These are phyloP conservation scores for Diaprepes abbreviatus DNA, from an alignment of 2,888 invertebrate species.

Conservation along the genomic window DNA sequence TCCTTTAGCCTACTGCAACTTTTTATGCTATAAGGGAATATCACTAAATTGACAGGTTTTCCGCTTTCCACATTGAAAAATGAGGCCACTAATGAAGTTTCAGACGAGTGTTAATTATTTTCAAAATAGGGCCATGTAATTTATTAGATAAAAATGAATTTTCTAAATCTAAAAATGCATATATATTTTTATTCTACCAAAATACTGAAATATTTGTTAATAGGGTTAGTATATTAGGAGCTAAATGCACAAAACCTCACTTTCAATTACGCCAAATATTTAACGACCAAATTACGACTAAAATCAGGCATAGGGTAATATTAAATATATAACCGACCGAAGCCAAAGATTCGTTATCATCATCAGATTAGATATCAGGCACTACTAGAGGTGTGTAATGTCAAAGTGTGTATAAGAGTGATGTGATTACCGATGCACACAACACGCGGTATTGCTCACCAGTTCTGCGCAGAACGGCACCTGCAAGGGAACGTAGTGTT, in stretches of 20 bases:
- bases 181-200: not conserved
- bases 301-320: slow-evolving; percentile 31
- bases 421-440: slow-evolving; percentile 92
- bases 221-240: not conserved
- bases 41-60: too few relatives aligned
- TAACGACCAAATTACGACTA: slow-evolving; percentile 40
- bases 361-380: slow-evolving; percentile 57
- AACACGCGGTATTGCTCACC: slow-evolving; percentile 96
- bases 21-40: too few relatives aligned
- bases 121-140: too few relatives aligned
- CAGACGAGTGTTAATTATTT: too few relatives aligned
- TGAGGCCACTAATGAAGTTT: too few relatives aligned
- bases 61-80: too few relatives aligned
- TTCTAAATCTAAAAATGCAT: too few relatives aligned
- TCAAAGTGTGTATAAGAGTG: slow-evolving; percentile 73
- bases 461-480: slow-evolving; percentile 94
- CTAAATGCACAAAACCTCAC: slow-evolving; percentile 31
- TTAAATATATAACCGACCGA: slow-evolving; percentile 16
- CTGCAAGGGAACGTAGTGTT: slow-evolving; percentile 76
- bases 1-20: too few relatives aligned
- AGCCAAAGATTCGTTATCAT: slow-evolving; percentile 8
- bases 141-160: too few relatives aligned
- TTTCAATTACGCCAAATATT: slow-evolving; percentile 2
- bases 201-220: not conserved
- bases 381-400: slow-evolving; percentile 68